Evolutionary conservation across 1,140 invertebrate species (phyloP), one percentile per base, ranked within the genome.

Genomic region (Drosophila mauritiana): DNA sequence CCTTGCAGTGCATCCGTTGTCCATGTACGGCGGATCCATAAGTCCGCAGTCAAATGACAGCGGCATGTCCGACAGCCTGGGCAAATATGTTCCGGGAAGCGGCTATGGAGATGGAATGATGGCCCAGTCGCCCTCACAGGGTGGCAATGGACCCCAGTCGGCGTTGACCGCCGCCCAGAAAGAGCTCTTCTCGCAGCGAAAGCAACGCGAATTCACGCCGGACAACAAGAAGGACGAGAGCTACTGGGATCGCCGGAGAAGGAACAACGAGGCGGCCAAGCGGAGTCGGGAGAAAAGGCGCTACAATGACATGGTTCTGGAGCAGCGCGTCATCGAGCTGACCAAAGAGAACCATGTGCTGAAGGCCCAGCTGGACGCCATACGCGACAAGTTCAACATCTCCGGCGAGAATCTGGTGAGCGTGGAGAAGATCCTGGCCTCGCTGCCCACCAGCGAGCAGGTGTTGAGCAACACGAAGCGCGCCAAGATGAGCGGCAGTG

Each of bases 181-280:
- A 53, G 91, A 92, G 52, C 76, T 92, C 42, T 92, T 92, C 65
- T 91, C 91, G n/a, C 97, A 98, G 81, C 94, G 98, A 57, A 99
- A 99, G 89, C 97, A 98, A 91, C 94, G 98, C 1, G 98, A 99
- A 91, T 99, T 99, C 92, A 99, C 98, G 54, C 98, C 98, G 0
- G 98, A 99, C 84, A 98, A 96, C 92, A 98, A 98, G 89, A 99
- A 99, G 92, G 98, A 99, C 86, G 97, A 98, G 78, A 97, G 96
- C 79, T 99, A 99, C 93, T 99, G 98, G 98, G 98, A 99, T 92
- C 94, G 98, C 31, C 94, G 98, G 42, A 94, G 98, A 42, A 95
- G 98, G 34, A 99, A 99, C 93, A 99, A 99, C 92, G 98, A 99
- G 92, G 97, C 98, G 0, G 98, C 98, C 27, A 98, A 98, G 91